Evolutionary conservation across 2,888 invertebrate species (phyloP).

Genomic region (Lasius fuliginosus): DNA sequence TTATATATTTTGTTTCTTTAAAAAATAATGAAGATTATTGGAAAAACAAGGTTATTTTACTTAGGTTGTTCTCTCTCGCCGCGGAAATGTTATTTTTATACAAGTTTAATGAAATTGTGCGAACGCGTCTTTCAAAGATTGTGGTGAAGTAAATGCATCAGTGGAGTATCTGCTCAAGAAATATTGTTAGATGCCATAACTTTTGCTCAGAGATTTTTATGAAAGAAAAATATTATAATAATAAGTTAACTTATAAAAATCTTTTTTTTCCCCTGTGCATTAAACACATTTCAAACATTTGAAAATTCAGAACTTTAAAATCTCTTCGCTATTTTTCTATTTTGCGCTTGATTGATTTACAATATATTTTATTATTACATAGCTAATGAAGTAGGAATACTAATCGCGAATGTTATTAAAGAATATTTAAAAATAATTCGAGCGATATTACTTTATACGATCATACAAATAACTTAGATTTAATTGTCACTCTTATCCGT

Average conservation of each 20-base stretch:
- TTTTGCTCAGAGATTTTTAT: not conserved
- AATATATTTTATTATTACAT: not conserved
- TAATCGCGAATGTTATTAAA: not conserved
- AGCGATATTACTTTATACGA: not conserved
- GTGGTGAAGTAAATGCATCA: not conserved
- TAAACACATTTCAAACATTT: not conserved
- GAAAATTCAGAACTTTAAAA: not conserved
- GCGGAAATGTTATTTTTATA: slow-evolving; percentile 34
- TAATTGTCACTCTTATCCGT: not conserved
- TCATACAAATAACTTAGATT: not conserved
- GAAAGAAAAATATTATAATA: slow-evolving; percentile 22
- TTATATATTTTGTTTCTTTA: not conserved
- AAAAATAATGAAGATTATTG: slow-evolving; percentile 15
- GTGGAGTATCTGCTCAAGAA: slow-evolving; percentile 10
- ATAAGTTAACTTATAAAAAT: not conserved
- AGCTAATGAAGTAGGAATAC: not conserved
- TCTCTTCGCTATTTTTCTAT: not conserved
- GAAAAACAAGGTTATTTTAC: not conserved
- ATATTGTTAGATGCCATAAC: slow-evolving; percentile 2
- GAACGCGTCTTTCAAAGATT: slow-evolving; percentile 13
- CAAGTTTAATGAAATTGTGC: slow-evolving; percentile 42
- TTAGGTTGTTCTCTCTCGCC: slow-evolving; percentile 5
- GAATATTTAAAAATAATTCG: not conserved
- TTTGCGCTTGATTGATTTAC: not conserved
- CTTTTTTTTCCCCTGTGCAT: not conserved